A percentile compares a stretch with the other conserved stretches of the same genome.
Evolutionary conservation across 2,113 vertebrate species (phyloP).

Genomic region (Ictalurus punctatus): DNA sequence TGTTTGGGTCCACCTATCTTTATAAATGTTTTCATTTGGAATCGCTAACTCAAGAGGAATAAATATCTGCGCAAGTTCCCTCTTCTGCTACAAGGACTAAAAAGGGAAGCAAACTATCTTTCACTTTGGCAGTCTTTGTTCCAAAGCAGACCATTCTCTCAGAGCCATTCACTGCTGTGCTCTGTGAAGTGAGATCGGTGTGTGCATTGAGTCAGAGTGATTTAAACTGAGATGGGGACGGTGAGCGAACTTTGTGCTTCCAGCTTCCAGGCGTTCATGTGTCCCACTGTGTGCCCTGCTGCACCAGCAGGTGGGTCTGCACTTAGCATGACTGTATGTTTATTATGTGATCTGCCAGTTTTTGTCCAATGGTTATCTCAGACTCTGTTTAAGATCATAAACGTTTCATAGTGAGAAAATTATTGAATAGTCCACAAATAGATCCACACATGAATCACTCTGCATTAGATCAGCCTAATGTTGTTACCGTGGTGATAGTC

Average conservation of each 20-base stretch:
- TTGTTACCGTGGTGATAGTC: constrained; percentile 54
- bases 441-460: constrained; percentile 1
- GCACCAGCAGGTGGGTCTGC: constrained; percentile 66
- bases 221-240: constrained; percentile 75
- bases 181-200: not conserved
- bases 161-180: not conserved
- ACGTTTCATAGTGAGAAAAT: not conserved
- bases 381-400: not conserved
- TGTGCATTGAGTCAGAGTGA: constrained; percentile 2
- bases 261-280: constrained; percentile 89
- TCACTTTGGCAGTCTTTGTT: constrained; percentile 28
- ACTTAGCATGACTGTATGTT: constrained; percentile 20
- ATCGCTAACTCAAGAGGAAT: not conserved
- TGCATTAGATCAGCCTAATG: constrained; percentile 27
- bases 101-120: constrained; percentile 41
- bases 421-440: not conserved
- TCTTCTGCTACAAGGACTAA: constrained; percentile 6
- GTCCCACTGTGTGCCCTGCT: constrained; percentile 69
- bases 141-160: constrained; percentile 12
- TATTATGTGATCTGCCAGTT: constrained; percentile 33
- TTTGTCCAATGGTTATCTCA: not conserved
- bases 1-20: not conserved
- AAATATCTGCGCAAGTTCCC: constrained; percentile 25
- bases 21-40: constrained; percentile 24
- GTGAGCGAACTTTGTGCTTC: constrained; percentile 88